Evolutionary conservation across 2,797 vertebrate genomes (phyloP), one percentile per base, ranked within the genome.

Genomic region (Nannoperca obscura): DNA sequence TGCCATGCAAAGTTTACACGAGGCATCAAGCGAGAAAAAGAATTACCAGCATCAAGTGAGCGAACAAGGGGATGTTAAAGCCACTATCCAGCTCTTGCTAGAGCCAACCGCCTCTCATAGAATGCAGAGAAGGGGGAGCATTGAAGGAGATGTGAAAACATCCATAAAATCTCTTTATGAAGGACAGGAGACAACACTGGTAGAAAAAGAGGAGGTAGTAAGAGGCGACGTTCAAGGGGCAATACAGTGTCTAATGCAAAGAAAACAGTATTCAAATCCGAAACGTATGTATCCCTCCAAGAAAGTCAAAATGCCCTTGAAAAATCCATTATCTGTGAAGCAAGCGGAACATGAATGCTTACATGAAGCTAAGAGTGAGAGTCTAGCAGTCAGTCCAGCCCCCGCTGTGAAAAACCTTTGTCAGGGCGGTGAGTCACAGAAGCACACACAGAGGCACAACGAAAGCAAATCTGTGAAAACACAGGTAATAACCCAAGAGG

Each of bases 201-300:
- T 86, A 76, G 95, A 96, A 61, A 96, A 95, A 76, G 94, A 95
- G 78, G 93, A 95, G 68, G 93, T 94, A 3, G 74, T 95, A 14
- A 95, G 90, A 80, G 95, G 95, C 47, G 96, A 95, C 10, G 94
- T 95, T 65, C 95, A 95, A 84, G 95, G 94, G 13, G 85, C 94
- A 0, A 95, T 96, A 90, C 96, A 96, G 89, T 94, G 93, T 67
- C 87, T 96, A 11, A 90, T 96, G 93, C 93, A 95, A 83, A 95
- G 91, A 38, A 96, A 96, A 80, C 94, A 96, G 68, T 92, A 95
- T 74, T 93, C 93, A 19, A 93, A 86, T 79, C 75, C 88, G 7
- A 95, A 94, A 81, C 92, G 88, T 19, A 88, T 82, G 50, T 89
- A 95, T 77, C 79, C 92, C 53, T 75, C 87, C 44, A 96, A 95